phyloP scores from a whole-genome alignment of 2,113 vertebrate genomes.

The Gila orcuttii region DNA sequence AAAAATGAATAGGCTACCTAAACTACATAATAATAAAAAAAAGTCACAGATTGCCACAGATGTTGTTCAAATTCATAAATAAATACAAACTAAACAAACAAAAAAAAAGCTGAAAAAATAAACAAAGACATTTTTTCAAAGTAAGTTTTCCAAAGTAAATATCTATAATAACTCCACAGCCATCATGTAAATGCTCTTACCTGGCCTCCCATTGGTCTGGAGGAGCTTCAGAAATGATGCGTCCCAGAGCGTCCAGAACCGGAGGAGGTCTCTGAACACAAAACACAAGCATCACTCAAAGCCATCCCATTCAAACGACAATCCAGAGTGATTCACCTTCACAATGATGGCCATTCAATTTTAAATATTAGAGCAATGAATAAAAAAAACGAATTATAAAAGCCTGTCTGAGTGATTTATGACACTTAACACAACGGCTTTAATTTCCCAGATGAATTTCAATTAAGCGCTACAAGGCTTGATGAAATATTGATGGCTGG shows the following conservation, averaged over 20 bases:
- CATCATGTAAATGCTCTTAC: constrained; percentile 67
- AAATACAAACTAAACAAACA: background rate
- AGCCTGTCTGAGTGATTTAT: background rate
- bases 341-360: background rate
- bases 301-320: background rate
- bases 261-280: constrained; percentile 88
- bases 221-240: constrained; percentile 94
- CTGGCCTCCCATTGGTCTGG: constrained; percentile 99
- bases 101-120: no score
- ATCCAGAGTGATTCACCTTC: background rate
- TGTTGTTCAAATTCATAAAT: background rate
- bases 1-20: background rate
- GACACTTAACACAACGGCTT: background rate
- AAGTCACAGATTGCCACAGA: background rate
- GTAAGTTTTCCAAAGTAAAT: background rate
- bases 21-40: background rate
- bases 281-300: background rate
- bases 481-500: background rate
- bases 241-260: constrained; percentile 91
- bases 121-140: background rate
- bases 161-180: no score
- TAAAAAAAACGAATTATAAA: background rate
- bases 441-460: background rate
- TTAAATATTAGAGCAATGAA: background rate
- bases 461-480: background rate